Evolutionary conservation across 2,113 vertebrate genomes (phyloP).

Genomic region (Marmota flaviventris): DNA sequence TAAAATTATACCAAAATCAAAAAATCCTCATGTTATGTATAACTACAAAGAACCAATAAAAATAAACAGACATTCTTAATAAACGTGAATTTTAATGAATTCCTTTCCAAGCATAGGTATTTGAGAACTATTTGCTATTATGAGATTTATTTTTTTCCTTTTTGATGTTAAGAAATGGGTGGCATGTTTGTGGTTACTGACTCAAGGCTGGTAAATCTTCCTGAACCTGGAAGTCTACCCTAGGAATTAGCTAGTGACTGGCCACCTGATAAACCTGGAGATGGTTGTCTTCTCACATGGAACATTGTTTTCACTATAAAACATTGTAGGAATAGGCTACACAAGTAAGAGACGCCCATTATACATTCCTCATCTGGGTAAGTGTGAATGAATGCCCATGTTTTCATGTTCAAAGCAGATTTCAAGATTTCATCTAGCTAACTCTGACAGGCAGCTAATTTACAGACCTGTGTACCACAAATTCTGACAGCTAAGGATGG

Average conservation of each 20-base stretch:
- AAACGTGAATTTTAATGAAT: not conserved
- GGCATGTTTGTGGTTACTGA: not conserved
- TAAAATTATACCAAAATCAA: too few relatives aligned
- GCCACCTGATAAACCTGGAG: not conserved
- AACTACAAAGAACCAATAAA: too few relatives aligned
- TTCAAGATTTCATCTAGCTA: not conserved
- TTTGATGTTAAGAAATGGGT: not conserved
- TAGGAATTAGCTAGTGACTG: not conserved
- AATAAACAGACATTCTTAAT: not conserved
- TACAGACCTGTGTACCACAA: not conserved
- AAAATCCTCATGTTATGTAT: too few relatives aligned
- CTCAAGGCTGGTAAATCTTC: not conserved
- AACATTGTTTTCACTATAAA: not conserved
- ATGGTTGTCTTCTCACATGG: fast-evolving
- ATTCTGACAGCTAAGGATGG: not conserved
- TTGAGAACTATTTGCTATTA: not conserved
- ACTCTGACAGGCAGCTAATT: not conserved
- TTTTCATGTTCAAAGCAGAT: not conserved
- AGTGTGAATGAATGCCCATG: not conserved
- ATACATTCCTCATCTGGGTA: not conserved
- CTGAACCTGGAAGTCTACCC: not conserved
- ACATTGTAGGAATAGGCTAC: too few relatives aligned
- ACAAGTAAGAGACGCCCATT: not conserved
- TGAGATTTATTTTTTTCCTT: not conserved
- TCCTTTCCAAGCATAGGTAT: not conserved